Conservation (phyloP, 2,797 vertebrate genomes). For the Knipowitschia caucasica region DNA sequence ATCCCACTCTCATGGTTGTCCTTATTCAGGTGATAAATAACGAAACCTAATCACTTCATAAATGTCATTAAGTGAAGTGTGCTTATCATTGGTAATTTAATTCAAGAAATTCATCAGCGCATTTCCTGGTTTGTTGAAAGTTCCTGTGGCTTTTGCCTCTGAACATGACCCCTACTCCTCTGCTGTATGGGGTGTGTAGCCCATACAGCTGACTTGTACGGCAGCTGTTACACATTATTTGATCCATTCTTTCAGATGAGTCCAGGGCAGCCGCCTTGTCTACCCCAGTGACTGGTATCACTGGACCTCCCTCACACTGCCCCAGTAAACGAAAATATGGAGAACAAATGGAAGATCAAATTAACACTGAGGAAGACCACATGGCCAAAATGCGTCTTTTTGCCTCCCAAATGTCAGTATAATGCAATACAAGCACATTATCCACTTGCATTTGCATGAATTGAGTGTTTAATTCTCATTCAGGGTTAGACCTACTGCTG, state of each 20-base stretch:
- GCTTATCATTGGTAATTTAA: too few species aligned
- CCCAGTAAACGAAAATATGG: constrained; percentile 91
- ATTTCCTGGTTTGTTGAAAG: too few species aligned
- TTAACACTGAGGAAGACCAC: constrained; percentile 89
- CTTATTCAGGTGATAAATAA: too few species aligned
- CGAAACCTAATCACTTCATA: too few species aligned
- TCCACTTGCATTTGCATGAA: background rate
- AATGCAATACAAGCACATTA: background rate
- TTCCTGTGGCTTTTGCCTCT: too few species aligned
- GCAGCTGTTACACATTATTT: background rate
- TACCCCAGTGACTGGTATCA: constrained; percentile 80
- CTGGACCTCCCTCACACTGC: constrained; percentile 86
- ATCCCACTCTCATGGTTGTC: too few species aligned
- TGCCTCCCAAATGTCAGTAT: constrained; percentile 88
- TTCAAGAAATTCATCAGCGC: too few species aligned
- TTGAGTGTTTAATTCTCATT: constrained; percentile 1
- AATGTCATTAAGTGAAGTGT: too few species aligned
- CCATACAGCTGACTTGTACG: too few species aligned
- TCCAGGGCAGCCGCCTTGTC: constrained; percentile 86
- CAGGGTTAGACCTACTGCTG: constrained; percentile 83
- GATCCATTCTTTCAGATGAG: constrained; percentile 75
- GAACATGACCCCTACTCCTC: too few species aligned
- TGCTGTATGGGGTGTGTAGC: too few species aligned
- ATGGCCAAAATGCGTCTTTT: constrained; percentile 93
- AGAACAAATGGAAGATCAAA: constrained; percentile 84